phyloP scores from a whole-genome alignment of 2,888 invertebrate genomes.

The Cyrtodaria siliqua region DNA sequence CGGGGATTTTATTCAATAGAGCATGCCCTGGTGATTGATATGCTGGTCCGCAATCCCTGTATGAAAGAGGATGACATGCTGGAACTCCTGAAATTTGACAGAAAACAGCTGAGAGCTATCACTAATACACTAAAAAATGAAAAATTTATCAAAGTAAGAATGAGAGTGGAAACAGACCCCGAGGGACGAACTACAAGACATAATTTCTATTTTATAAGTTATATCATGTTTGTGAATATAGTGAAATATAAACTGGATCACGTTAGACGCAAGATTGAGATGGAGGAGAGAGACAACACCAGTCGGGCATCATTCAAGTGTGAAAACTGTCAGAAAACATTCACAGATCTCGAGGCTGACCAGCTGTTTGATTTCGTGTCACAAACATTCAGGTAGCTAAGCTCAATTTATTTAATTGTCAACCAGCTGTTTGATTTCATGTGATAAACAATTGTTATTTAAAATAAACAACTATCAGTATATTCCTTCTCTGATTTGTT shows the following conservation, averaged over 20 bases:
- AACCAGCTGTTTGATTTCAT: too few species aligned
- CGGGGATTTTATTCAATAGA: constrained; percentile 97
- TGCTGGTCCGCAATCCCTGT: constrained; percentile 97
- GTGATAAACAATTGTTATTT: too few species aligned
- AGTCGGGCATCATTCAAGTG: constrained; percentile 98
- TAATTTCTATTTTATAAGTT: constrained; percentile 99
- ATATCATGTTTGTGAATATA: constrained; percentile 97
- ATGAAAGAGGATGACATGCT: constrained; percentile 89
- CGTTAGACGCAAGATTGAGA: constrained; percentile 98
- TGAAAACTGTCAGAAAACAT: constrained; percentile 95
- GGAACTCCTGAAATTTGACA: constrained; percentile 96
- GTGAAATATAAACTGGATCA: constrained; percentile 98
- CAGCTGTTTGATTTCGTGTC: constrained; percentile 81
- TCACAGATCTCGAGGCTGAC: constrained; percentile 95
- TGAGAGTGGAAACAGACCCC: constrained; percentile 97
- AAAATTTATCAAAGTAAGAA: constrained; percentile 90
- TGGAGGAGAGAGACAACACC: constrained; percentile 97
- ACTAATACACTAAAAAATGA: constrained; percentile 93
- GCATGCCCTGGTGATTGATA: constrained; percentile 97
- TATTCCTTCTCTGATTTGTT: too few species aligned
- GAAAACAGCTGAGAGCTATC: constrained; percentile 94
- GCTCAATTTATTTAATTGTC: too few species aligned
- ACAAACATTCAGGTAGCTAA: constrained; percentile 71
- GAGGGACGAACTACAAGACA: constrained; percentile 98
- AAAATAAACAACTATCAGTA: too few species aligned